Conservation (phyloP, 2,888 invertebrate species). For the Eupithecia insigniata region DNA sequence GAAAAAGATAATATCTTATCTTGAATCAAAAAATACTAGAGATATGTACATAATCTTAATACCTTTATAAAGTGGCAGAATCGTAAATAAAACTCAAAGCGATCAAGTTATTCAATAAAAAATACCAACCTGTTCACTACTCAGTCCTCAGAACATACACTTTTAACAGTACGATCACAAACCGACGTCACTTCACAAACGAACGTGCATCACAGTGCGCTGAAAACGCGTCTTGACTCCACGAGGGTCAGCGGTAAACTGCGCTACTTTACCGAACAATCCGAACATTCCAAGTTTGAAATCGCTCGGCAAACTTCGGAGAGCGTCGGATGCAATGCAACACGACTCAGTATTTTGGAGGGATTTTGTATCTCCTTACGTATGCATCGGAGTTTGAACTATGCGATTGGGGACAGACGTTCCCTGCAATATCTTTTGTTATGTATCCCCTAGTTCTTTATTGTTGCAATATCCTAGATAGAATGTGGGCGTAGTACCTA, state of each 20-base stretch:
- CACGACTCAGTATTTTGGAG: conserved; percentile 50
- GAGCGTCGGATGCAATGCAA: conserved; percentile 50
- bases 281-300: conserved; percentile 59
- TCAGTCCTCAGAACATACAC: conserved; percentile 37
- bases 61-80: neutral
- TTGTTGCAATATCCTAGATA: conserved; percentile 34
- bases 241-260: conserved; percentile 60
- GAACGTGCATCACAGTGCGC: neutral
- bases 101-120: neutral
- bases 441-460: conserved; percentile 27
- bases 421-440: conserved; percentile 23
- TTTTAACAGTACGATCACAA: conserved; percentile 50
- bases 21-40: neutral
- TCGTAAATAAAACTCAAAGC: neutral
- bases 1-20: neutral
- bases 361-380: conserved; percentile 43
- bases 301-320: conserved; percentile 58
- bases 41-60: too few species aligned
- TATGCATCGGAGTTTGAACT: conserved; percentile 46
- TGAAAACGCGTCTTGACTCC: conserved; percentile 49
- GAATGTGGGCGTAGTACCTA: conserved; percentile 16
- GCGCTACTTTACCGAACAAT: conserved; percentile 52
- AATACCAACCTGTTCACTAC: conserved; percentile 36
- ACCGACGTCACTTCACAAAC: conserved; percentile 56
- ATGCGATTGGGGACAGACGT: conserved; percentile 34